Evolutionary conservation across 2,113 vertebrate species (phyloP).

Genomic region (Aegithalos caudatus): DNA sequence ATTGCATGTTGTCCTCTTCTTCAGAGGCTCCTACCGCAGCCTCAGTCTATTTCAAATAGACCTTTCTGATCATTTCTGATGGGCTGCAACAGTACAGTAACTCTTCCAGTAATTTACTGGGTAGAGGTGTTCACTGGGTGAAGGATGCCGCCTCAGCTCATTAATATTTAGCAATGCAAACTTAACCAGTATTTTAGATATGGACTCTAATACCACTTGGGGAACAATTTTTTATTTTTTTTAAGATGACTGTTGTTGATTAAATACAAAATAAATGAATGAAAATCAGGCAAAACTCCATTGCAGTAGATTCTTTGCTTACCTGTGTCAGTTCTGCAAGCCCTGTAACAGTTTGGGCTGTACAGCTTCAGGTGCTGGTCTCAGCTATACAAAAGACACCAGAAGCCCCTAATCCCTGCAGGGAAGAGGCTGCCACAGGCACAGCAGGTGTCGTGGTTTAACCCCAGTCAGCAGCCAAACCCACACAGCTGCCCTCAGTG

Average conservation of each 20-base stretch:
- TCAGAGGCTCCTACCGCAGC: background rate
- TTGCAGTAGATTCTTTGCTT: background rate
- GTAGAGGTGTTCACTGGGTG: background rate
- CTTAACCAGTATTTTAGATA: background rate
- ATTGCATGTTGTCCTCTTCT: background rate
- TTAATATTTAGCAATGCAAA: background rate
- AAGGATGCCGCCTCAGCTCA: background rate
- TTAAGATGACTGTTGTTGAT: background rate
- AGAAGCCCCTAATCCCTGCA: background rate
- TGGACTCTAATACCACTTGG: background rate
- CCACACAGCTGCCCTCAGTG: background rate
- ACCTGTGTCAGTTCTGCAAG: background rate
- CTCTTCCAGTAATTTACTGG: background rate
- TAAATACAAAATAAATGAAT: background rate
- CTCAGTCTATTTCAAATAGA: background rate
- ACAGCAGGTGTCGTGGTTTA: background rate
- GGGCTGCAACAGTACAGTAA: background rate
- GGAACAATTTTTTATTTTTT: background rate
- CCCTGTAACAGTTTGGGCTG: background rate
- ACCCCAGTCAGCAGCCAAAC: background rate
- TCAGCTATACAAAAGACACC: background rate
- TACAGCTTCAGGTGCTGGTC: background rate
- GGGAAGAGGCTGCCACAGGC: background rate
- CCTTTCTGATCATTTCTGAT: background rate
- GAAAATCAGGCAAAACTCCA: background rate